phyloP scores from a whole-genome alignment of 1,140 invertebrate species.

The Rhopalosiphum padi region DNA sequence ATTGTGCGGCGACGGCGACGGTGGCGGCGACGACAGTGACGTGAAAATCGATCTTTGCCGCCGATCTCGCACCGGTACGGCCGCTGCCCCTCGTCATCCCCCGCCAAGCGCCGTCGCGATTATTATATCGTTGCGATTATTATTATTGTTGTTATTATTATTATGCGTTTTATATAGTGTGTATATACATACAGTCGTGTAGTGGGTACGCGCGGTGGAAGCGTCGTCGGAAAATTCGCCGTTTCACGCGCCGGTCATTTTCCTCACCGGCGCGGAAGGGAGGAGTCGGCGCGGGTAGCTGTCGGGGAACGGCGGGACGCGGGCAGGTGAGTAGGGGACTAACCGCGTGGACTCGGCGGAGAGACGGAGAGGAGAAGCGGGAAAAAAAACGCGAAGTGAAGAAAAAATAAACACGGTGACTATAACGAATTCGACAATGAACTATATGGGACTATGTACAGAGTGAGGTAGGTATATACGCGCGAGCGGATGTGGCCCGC shows the following conservation, averaged over 20 bases:
- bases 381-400: not conserved
- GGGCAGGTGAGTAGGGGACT: too few species aligned
- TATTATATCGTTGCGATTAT: not conserved
- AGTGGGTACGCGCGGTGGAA: not conserved
- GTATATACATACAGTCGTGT: too few species aligned
- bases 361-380: not conserved
- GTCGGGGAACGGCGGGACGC: not conserved
- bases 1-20: not conserved
- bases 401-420: not conserved
- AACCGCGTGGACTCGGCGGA: not conserved
- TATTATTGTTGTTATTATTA: not conserved
- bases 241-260: slow-evolving; percentile 36
- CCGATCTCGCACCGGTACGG: not conserved
- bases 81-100: not conserved
- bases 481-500: not conserved
- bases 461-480: not conserved
- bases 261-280: not conserved
- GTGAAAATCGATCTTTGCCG: not conserved
- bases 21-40: not conserved
- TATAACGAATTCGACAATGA: slow-evolving; percentile 46
- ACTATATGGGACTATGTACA: slow-evolving; percentile 13
- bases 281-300: not conserved
- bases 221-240: not conserved
- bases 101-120: not conserved
- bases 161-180: not conserved